Evolutionary conservation across 1,140 invertebrate species (phyloP), one percentile per base, ranked within the genome.

Genomic region (Ladona fulva): DNA sequence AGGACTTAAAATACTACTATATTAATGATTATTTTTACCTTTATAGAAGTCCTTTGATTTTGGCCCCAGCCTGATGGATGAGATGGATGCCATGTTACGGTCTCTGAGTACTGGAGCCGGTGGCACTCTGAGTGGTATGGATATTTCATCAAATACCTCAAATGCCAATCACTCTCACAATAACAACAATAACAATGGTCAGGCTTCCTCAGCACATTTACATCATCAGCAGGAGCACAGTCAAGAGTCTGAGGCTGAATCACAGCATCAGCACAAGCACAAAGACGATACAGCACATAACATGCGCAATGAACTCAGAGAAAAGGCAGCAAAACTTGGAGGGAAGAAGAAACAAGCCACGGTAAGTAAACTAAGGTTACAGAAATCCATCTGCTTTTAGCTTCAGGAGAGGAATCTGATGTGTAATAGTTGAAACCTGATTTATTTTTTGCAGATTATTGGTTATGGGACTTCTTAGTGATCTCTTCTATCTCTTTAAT

Each of bases 51-150:
- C 92, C 75, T 92, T 95, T 79, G 96, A 98, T 86, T 93, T 97
- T 82, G 95, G 95, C 16, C 94, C 96, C 11, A 98, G 95, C 79
- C 86, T 99, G 44, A 87, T 98, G 82, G 96, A 97, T 83, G 97
- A 98, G 86, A 97, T 98, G 90, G 96, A 98, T 83, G 93, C 95
- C 78, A 95, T 98, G 86, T 94, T 98, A 81, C 91, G 92, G 81
- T 93, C 92, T 22, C 85, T 95, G 76, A 89, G 88, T 82, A 84
- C 81, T 66, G 80, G 82, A 74, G 52, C 5, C 3, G 80, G 82
- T 66, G 52, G 52, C 3, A 66, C 52, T 66, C n/a, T 66, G n/a
- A 19, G 16, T 19, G 52, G 52, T 16, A 22, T 16, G 16, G n/a
- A 19, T 16, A 22, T 19, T 16, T 19, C 16, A 16, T 66, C 52